Percentiles rank a stretch among this genome's conserved stretches.
phyloP scores from a whole-genome alignment of 2,888 invertebrate genomes.

The Netelia inedita region DNA sequence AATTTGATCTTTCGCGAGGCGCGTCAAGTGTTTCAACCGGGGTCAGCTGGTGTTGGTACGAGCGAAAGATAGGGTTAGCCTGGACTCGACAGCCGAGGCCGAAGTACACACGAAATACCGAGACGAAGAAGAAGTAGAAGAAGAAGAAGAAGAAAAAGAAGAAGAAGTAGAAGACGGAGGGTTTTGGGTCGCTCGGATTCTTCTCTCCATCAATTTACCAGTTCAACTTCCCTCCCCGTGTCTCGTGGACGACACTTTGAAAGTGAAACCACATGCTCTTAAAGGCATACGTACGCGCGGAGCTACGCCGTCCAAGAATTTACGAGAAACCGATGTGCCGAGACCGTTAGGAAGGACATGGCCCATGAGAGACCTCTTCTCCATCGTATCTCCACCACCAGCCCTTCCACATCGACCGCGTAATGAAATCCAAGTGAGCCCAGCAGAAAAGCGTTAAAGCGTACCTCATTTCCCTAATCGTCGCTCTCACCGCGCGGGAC shows the following conservation, averaged over 20 bases:
- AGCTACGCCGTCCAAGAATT: constrained; percentile 45
- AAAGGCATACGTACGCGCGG: constrained; percentile 13
- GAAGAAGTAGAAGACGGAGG: constrained; percentile 24
- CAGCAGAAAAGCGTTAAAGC: constrained; percentile 16
- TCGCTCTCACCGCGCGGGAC: not conserved
- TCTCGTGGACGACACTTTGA: constrained; percentile 35
- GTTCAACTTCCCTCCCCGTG: constrained; percentile 49
- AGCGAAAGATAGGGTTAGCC: constrained; percentile 60
- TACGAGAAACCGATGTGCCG: constrained; percentile 52
- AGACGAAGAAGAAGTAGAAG: constrained; percentile 16
- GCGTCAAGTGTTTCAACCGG: constrained; percentile 42
- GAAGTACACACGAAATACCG: constrained; percentile 8
- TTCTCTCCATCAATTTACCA: constrained; percentile 53
- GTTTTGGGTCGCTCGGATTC: constrained; percentile 23
- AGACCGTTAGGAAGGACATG: not conserved
- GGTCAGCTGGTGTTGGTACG: constrained; percentile 35
- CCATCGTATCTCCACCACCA: not conserved
- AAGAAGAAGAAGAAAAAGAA: constrained; percentile 22
- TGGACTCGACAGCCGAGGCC: constrained; percentile 35
- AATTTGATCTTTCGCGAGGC: constrained; percentile 1
- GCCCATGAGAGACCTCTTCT: not conserved
- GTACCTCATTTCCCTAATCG: constrained; percentile 19
- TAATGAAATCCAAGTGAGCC: not conserved
- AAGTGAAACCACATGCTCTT: constrained; percentile 65
- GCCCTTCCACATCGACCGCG: not conserved